phyloP scores from a whole-genome alignment of 64 coral and sea anemone genomes.

The Pocillopora damicornis region DNA sequence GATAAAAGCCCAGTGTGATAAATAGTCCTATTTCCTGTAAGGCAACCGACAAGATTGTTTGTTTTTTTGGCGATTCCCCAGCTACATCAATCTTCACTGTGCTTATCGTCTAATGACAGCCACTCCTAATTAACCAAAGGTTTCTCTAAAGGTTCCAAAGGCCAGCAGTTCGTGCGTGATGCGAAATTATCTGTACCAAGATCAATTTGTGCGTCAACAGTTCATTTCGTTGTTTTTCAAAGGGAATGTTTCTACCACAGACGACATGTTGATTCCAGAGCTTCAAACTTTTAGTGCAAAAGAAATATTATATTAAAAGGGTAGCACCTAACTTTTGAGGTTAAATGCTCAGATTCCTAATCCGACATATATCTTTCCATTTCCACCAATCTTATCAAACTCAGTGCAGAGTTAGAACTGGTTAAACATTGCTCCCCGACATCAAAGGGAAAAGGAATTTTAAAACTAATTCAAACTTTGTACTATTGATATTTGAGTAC shows the following conservation, averaged over 20 bases:
- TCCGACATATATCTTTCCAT: background rate
- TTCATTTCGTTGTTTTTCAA: background rate
- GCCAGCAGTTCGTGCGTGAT: background rate
- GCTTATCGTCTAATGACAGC: background rate
- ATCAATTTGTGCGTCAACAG: background rate
- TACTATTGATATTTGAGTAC: no score
- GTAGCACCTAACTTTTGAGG: background rate
- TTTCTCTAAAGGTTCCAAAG: background rate
- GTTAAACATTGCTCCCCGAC: no score
- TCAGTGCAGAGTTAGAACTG: no score
- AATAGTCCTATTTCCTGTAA: conserved; percentile 15
- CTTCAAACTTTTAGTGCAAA: conserved; percentile 3
- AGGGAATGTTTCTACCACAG: background rate
- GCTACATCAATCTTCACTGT: no score
- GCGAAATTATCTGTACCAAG: background rate
- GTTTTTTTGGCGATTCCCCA: background rate
- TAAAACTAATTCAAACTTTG: no score
- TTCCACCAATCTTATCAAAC: no score
- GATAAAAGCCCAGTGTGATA: conserved; percentile 3
- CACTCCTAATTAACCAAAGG: background rate
- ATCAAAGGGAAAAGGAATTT: no score
- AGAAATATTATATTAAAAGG: background rate
- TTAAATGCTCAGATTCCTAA: background rate
- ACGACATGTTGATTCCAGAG: background rate
- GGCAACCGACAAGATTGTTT: background rate